Percentiles rank a stretch among this genome's conserved stretches.
These are phyloP conservation scores for Pardosa pseudoannulata DNA, from an alignment of 2,888 invertebrate genomes.

Conservation along the genomic window DNA sequence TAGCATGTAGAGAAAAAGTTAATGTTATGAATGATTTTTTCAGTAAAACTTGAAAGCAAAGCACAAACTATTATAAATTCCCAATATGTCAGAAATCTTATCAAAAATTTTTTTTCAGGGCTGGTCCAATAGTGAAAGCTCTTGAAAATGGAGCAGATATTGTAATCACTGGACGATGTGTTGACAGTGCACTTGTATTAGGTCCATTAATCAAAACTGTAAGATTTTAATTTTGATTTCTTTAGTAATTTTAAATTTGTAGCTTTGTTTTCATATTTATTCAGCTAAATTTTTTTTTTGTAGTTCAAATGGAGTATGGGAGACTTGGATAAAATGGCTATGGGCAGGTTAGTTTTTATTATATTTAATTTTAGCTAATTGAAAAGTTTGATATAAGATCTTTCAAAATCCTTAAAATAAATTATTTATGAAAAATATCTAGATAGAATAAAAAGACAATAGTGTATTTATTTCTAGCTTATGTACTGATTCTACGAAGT, in stretches of 20 bases:
- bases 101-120: slow-evolving; percentile 78
- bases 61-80: too few species aligned
- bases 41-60: too few species aligned
- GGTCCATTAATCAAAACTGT: slow-evolving; percentile 79
- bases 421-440: too few species aligned
- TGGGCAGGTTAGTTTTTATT: slow-evolving; percentile 78
- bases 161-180: slow-evolving; percentile 80
- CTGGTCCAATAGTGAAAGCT: slow-evolving; percentile 79
- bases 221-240: slow-evolving; percentile 57
- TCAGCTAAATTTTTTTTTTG: slow-evolving; percentile 64
- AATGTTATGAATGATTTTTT: too few species aligned
- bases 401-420: too few species aligned
- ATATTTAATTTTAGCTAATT: too few species aligned
- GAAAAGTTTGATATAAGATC: too few species aligned
- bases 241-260: slow-evolving; percentile 3
- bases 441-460: too few species aligned
- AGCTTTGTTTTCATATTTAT: background rate
- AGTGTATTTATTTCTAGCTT: too few species aligned
- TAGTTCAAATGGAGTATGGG: slow-evolving; percentile 79
- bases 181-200: slow-evolving; percentile 79
- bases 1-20: too few species aligned
- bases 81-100: too few species aligned
- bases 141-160: slow-evolving; percentile 79
- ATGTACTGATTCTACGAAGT: too few species aligned
- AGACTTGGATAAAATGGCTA: slow-evolving; percentile 78